Base-by-base conservation (phyloP, 2,797 vertebrate genomes). In the Calcarius lapponicus region DNA sequence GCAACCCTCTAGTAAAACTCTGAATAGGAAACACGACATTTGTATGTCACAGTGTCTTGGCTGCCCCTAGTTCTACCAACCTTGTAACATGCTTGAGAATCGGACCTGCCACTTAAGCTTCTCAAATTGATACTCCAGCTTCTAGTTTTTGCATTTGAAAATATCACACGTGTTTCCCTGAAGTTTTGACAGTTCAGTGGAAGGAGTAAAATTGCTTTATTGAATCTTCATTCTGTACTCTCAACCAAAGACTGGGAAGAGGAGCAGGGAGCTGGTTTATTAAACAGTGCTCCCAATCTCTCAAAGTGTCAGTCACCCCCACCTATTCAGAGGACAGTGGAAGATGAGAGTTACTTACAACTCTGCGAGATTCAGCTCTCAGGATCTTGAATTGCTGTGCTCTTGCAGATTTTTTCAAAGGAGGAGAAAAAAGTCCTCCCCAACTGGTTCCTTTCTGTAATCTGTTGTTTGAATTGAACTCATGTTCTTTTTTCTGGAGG, bases 391-490 rank as follows among this genome's bases (percentile, higher is more conserved):
- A 79, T 88, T 75, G 51, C 65, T 92, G 26, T 88, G 95, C 67
- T 69, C 67, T 70, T 60, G 22, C 47, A 70, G 69, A 29, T 78
- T 95, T 92, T 45, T 92, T 76, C 70, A 92, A 94, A 76, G 65
- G 54, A 88, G 62, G 90, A 56, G 58, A 88, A 93, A 86, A 86
- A 89, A 66, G n/a, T 92, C 73, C 17, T 88, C 50, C 34, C 24
- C 81, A 80, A 64, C 82, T 92, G 76, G 14, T 94, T 95, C 34
- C 60, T 86, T 78, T 69, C 92, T 95, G 70, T 93, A 92, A 92
- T 81, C 85, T 88, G 66, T 95, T 92, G 76, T 71, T 92, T 82
- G 64, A 92, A 87, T 91, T 94, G 92, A 79, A 87, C 86, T 66
- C 56, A 3, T 91, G 74, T 91, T 84, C 90, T 62, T 62, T 86